Evolutionary conservation across 1,140 invertebrate genomes (phyloP).

Genomic region (Drosophila micromelanica): DNA sequence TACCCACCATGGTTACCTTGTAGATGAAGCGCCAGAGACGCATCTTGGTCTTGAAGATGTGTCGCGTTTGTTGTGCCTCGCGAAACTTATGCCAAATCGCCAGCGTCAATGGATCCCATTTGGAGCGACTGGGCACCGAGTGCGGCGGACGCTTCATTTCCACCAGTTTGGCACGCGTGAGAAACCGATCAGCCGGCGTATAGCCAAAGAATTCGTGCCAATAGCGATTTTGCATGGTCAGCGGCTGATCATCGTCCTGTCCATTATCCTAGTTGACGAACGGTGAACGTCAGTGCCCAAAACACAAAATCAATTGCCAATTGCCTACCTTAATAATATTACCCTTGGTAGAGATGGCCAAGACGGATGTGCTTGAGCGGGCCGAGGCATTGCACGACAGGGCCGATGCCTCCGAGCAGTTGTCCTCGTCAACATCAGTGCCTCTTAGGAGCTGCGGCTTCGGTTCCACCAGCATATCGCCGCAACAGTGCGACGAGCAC

Average conservation of each 20-base stretch:
- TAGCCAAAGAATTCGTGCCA: conserved; percentile 75
- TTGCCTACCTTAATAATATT: conserved; percentile 23
- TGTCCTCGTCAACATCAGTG: conserved; percentile 13
- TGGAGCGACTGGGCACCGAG: conserved; percentile 40
- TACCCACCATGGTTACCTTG: conserved; percentile 89
- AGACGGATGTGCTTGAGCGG: neutral
- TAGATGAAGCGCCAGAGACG: conserved; percentile 92
- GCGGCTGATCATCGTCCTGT: conserved; percentile 27
- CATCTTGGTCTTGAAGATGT: conserved; percentile 92
- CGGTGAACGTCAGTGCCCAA: neutral
- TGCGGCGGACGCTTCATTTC: conserved; percentile 82
- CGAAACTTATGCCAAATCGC: conserved; percentile 92
- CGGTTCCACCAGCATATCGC: conserved; percentile 47
- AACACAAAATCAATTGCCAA: neutral
- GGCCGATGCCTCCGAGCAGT: conserved; percentile 2
- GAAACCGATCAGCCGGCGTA: conserved; percentile 85
- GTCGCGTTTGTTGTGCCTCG: conserved; percentile 90
- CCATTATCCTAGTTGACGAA: conserved; percentile 20
- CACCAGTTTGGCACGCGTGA: conserved; percentile 85
- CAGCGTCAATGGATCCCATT: conserved; percentile 89
- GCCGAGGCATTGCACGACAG: neutral
- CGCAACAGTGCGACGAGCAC: conserved; percentile 46
- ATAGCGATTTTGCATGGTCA: conserved; percentile 57
- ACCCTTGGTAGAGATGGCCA: neutral
- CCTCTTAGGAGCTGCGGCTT: conserved; percentile 7